phyloP scores from a whole-genome alignment of 2,888 invertebrate genomes.

The Terebella lapidaria region DNA sequence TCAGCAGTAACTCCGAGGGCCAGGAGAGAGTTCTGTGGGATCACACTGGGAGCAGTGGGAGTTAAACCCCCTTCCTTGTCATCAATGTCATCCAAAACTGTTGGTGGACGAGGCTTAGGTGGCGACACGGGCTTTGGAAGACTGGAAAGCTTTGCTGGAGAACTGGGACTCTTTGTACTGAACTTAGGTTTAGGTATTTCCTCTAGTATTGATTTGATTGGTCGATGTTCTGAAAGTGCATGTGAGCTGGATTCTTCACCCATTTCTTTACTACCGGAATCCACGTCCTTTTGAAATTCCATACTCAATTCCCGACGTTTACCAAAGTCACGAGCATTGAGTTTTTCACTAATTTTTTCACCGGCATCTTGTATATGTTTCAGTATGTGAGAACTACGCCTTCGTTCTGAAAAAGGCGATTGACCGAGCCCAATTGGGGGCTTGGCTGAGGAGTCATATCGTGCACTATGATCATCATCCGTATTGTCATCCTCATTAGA shows the following conservation, averaged over 20 bases:
- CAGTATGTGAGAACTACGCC: slow-evolving; percentile 8
- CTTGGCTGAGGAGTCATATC: neutral
- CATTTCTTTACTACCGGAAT: neutral
- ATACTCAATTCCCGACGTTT: slow-evolving; percentile 1
- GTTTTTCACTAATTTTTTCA: slow-evolving; percentile 8
- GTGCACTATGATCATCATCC: neutral
- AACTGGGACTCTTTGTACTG: slow-evolving; percentile 20
- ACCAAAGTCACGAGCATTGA: slow-evolving; percentile 4
- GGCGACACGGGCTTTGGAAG: neutral
- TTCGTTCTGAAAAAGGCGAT: slow-evolving; percentile 10
- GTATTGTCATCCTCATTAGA: slow-evolving; percentile 66
- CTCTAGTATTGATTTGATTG: slow-evolving; percentile 8
- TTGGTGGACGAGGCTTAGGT: neutral
- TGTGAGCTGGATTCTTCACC: neutral
- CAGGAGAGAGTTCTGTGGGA: neutral
- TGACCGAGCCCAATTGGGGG: neutral
- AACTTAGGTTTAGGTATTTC: slow-evolving; percentile 15
- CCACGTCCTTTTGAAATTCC: neutral
- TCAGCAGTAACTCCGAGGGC: neutral
- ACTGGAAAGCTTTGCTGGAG: slow-evolving; percentile 20
- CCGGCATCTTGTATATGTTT: slow-evolving; percentile 12
- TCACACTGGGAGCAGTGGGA: neutral
- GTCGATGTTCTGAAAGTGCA: slow-evolving; percentile 7
- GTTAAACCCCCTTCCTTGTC: neutral
- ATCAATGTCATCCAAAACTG: neutral